Evolutionary conservation across 2,888 invertebrate species (phyloP).

Genomic region (Drepana falcataria): DNA sequence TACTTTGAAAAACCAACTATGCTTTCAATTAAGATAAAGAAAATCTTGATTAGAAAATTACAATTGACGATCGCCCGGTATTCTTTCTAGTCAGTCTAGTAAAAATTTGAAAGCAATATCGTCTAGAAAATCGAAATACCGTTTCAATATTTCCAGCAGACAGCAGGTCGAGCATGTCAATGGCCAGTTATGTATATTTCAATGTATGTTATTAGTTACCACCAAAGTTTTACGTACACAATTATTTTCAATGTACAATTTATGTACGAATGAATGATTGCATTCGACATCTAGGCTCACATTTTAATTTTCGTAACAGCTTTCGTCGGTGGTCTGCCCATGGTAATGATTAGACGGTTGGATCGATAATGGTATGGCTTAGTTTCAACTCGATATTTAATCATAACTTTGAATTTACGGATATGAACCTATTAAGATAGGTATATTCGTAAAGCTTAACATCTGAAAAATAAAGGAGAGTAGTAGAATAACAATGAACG

Average conservation of each 20-base stretch:
- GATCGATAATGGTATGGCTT: conserved; percentile 48
- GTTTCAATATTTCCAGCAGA: not conserved
- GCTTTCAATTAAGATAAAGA: no score
- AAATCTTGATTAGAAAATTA: no score
- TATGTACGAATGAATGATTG: conserved; percentile 7
- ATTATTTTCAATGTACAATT: not conserved
- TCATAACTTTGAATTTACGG: conserved; percentile 39
- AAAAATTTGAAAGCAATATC: no score
- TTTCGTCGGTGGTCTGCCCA: conserved; percentile 47
- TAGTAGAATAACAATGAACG: conserved; percentile 55
- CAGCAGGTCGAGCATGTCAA: not conserved
- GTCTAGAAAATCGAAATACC: not conserved
- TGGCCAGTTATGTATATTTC: not conserved
- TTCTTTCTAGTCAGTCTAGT: no score
- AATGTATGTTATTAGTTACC: not conserved
- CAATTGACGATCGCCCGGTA: no score
- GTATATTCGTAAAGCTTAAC: conserved; percentile 45
- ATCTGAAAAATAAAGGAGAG: conserved; percentile 60
- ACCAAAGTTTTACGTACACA: not conserved
- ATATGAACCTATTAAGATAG: conserved; percentile 25
- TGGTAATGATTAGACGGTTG: conserved; percentile 44
- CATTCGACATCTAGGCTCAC: conserved; percentile 23
- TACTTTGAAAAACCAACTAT: no score
- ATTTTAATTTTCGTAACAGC: conserved; percentile 49
- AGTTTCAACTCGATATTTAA: conserved; percentile 49